Evolutionary conservation across 1,140 invertebrate species (phyloP), one percentile per base, ranked within the genome.

Genomic region (Aphelinus certus): DNA sequence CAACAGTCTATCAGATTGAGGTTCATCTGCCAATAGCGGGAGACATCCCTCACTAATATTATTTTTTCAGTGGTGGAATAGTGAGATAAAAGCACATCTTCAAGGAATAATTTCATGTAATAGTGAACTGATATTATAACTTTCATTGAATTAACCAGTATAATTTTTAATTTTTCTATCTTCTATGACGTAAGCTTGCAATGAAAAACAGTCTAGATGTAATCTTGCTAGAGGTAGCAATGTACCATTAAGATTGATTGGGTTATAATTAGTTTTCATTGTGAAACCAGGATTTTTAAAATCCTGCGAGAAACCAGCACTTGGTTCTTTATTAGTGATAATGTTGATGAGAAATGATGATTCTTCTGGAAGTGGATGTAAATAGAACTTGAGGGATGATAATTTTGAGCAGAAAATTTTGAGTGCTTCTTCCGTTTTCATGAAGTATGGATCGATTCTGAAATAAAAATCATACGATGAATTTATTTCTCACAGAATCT

Each of bases 391-490:
- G 26, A 86, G 79, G 71, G 87, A 86, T 2, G 88, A 85, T 61
- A 92, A 76, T 78, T 90, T 90, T 42, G 92, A 83, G 77, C 88
- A 91, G 78, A 91, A 88, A 26, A 88, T 89, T 73, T 90, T 86
- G 43, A 92, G 81, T 76, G 88, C 89, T 81, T 91, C 89, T 82
- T 92, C 90, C 9, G 86, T 86, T 80, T 90, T 88, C 3, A 91
- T 81, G 75, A 91, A 89, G 84, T 91, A 92, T 2, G 90, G 88
- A 83, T 91, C 91, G 60, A 77, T 77, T 64, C 86, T 88, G 76
- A 65, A 75, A 75, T 55, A 10, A 72, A 70, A 67, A 49, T 57
- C 67, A 63, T 69, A 53, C 57, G 9, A 7, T 64, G n/a, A 63
- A 65, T 76, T 61, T 43, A 58, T 76, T 63, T 26, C 26, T 26